phyloP scores from a whole-genome alignment of 2,888 invertebrate genomes.

The Mythimna ferrago region DNA sequence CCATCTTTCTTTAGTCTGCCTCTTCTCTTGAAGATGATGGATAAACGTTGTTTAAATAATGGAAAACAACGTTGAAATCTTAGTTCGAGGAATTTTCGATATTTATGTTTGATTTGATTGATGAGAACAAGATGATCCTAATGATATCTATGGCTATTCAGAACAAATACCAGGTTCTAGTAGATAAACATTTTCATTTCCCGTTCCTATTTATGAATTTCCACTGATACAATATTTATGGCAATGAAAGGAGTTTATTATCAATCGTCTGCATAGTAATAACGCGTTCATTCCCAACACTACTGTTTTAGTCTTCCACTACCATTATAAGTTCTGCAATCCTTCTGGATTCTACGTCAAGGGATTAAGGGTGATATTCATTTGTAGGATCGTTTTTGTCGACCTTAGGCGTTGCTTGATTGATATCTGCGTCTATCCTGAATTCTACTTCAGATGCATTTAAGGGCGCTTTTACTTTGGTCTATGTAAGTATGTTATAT shows the following conservation, averaged over 20 bases:
- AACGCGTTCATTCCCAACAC: conserved; percentile 66
- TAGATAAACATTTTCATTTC: conserved; percentile 42
- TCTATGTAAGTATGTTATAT: conserved; percentile 35
- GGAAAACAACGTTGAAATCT: conserved; percentile 9
- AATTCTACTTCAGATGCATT: conserved; percentile 41
- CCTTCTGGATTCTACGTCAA: conserved; percentile 22
- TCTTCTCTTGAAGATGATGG: neutral
- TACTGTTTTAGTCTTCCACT: conserved; percentile 43
- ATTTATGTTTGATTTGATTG: conserved; percentile 22
- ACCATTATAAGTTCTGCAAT: conserved; percentile 24
- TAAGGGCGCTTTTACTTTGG: conserved; percentile 64
- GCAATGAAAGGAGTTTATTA: conserved; percentile 67
- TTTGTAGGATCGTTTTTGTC: conserved; percentile 13
- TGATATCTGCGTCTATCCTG: conserved; percentile 50
- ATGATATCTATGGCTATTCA: conserved; percentile 30
- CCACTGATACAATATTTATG: conserved; percentile 55
- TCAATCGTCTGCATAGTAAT: conserved; percentile 74
- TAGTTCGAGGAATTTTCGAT: conserved; percentile 21
- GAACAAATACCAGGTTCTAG: conserved; percentile 31
- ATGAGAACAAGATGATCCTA: conserved; percentile 28
- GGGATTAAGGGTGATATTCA: conserved; percentile 39
- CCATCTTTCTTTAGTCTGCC: neutral
- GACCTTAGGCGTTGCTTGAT: conserved; percentile 32
- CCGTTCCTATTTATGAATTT: conserved; percentile 45
- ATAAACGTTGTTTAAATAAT: conserved; percentile 1